Conservation (phyloP, 2,797 vertebrate species). For the Pristis pectinata region DNA sequence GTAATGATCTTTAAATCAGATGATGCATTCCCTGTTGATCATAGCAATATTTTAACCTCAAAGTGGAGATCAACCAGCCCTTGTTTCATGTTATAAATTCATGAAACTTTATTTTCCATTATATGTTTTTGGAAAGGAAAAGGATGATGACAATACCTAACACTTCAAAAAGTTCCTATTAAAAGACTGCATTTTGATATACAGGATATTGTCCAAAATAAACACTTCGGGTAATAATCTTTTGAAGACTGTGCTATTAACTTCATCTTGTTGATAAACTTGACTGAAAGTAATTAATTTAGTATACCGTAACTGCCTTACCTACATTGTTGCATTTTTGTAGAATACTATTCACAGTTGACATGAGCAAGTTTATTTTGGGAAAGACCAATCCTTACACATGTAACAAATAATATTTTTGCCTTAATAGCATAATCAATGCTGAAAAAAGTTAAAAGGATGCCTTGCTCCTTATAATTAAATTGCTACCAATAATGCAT, state of each 20-base stretch:
- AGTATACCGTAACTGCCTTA: not conserved
- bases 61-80: too few relatives aligned
- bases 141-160: not conserved
- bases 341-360: not conserved
- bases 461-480: not conserved
- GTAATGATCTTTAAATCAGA: not conserved
- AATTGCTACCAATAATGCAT: not conserved
- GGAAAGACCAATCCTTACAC: not conserved
- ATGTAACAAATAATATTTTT: not conserved
- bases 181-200: not conserved
- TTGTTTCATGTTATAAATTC: not conserved
- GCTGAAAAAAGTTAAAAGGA: too few relatives aligned
- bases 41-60: not conserved
- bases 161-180: not conserved
- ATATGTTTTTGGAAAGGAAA: not conserved
- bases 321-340: not conserved
- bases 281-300: not conserved
- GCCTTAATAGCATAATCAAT: not conserved
- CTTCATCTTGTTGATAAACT: not conserved
- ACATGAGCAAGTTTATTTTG: not conserved
- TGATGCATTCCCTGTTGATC: not conserved
- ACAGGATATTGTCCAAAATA: not conserved
- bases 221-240: not conserved
- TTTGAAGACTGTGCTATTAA: conserved; percentile 3
- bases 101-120: conserved; percentile 16